These are phyloP conservation scores for Eolophus roseicapilla DNA, from an alignment of 2,113 vertebrate species.

Conservation along the genomic window DNA sequence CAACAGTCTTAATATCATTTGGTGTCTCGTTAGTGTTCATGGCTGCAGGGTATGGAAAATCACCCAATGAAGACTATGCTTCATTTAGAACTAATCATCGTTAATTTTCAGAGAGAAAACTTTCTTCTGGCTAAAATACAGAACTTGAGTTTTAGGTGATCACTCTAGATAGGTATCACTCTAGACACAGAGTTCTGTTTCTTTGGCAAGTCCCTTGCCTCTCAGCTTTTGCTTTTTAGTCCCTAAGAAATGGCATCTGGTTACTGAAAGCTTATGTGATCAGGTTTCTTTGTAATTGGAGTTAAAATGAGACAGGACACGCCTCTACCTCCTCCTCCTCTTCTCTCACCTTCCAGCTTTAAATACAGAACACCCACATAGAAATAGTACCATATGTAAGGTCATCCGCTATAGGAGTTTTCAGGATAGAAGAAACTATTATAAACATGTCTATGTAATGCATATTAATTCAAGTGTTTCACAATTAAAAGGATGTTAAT, in stretches of 20 bases:
- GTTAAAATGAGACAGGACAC: background rate
- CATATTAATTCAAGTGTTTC: background rate
- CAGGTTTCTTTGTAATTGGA: background rate
- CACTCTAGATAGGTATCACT: background rate
- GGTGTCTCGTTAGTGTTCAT: background rate
- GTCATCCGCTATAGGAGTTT: background rate
- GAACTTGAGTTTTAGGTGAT: background rate
- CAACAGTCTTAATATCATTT: background rate
- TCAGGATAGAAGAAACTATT: background rate
- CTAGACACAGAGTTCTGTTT: background rate
- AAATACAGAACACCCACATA: background rate
- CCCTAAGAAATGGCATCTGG: background rate
- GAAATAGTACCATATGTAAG: background rate
- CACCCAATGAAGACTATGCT: background rate
- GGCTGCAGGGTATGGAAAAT: background rate
- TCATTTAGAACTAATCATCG: background rate
- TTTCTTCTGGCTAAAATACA: background rate
- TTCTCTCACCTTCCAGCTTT: background rate
- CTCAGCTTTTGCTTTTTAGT: background rate
- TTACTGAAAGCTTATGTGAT: background rate
- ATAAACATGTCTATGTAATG: background rate
- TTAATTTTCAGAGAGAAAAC: background rate
- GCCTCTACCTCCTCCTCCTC: background rate
- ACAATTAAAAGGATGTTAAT: background rate
- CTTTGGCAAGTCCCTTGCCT: background rate